Base-by-base conservation (phyloP, 2,797 vertebrate genomes). In the Garrulus glandarius region DNA sequence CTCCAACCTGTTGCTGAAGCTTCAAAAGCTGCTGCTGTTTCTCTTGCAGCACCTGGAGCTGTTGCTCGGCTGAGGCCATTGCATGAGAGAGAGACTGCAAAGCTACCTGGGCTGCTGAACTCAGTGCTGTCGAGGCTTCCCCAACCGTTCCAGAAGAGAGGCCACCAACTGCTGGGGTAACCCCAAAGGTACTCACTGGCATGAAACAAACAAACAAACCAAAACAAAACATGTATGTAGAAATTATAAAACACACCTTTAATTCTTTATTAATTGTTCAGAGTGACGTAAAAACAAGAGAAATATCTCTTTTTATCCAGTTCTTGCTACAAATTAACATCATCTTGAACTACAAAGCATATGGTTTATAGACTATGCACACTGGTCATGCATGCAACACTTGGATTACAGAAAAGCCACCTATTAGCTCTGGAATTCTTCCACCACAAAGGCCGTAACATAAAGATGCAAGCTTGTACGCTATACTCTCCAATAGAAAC, bases 61-160 rank as follows among this genome's bases (percentile, higher is more conserved):
- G 99, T 98, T 99, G 99, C 98, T 99, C 99, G 14, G 99, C 99
- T 88, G 99, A 99, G 94, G 99, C 99, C 99, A 99, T 99, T 98
- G 99, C 99, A 93, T 99, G 99, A 95, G 99, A 99, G 97, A 99
- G 98, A n/a, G 99, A 99, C 98, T 99, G 99, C 90, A 99, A 99
- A 63, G 99, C 99, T 98, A 99, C 99, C 98, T 99, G 99, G 61
- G 99, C 99, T 71, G 99, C 99, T 55, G 99, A 99, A 97, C 99
- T 99, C 97, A 99, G 98, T 77, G 99, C 99, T 43, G 99, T 99
- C 30, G 99, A 99, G 46, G 99, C 99, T 98, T 99, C 99, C 70
- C 99, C 99, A 68, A 99, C 99, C 3, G 98, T 98, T 95, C 99
- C 99, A 18, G 99, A 98, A n/a, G 99, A 98, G 91, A 99, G 98